phyloP scores from a whole-genome alignment of 1,140 invertebrate species.

The Drosophila nannoptera region DNA sequence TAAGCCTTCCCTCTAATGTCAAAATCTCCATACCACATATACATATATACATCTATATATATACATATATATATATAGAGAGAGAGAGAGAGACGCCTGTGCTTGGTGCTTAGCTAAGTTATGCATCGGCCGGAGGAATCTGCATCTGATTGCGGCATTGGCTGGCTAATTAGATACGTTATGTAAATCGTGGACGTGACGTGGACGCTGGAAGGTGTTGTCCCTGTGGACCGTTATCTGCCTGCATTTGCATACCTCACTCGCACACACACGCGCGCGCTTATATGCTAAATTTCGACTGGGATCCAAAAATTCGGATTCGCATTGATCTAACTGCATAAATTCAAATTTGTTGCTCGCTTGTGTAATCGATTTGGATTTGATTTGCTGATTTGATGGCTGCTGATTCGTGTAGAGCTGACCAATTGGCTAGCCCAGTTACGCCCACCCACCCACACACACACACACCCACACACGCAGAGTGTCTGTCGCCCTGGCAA shows the following conservation, averaged over 20 bases:
- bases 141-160: slow-evolving; percentile 28
- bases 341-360: slow-evolving; percentile 43
- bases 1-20: slow-evolving; percentile 2
- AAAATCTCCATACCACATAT: slow-evolving; percentile 11
- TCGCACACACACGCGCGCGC: slow-evolving; percentile 8
- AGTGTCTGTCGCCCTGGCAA: slow-evolving; percentile 30
- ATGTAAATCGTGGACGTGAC: slow-evolving; percentile 62
- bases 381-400: slow-evolving; percentile 71
- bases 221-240: slow-evolving; percentile 56
- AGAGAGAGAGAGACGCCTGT: too few relatives aligned
- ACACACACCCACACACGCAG: slow-evolving; percentile 21
- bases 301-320: slow-evolving; percentile 25
- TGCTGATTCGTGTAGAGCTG: slow-evolving; percentile 29
- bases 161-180: slow-evolving; percentile 64
- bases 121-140: slow-evolving; percentile 24
- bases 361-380: slow-evolving; percentile 69
- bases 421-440: slow-evolving; percentile 32
- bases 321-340: slow-evolving; percentile 51
- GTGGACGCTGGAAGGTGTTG: slow-evolving; percentile 26
- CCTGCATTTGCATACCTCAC: slow-evolving; percentile 42
- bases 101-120: slow-evolving; percentile 21
- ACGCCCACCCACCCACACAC: slow-evolving; percentile 14
- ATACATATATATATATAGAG: slow-evolving; percentile 3
- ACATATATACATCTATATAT: slow-evolving; percentile 7
- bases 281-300: slow-evolving; percentile 11